Conservation (phyloP, 2,797 vertebrate genomes). For the Clarias laeviceps region DNA sequence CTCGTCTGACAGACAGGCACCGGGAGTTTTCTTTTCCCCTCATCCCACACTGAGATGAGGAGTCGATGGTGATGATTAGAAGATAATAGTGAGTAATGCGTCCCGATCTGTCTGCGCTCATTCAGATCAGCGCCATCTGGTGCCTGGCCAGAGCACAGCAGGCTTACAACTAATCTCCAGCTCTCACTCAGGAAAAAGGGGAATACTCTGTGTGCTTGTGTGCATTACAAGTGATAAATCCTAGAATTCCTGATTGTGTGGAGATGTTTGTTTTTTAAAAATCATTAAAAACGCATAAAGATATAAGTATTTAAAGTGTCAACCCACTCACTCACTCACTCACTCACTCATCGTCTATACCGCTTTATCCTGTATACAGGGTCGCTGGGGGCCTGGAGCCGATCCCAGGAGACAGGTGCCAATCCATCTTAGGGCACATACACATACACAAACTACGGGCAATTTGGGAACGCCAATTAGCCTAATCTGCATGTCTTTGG, state of each 20-base stretch:
- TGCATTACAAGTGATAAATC: slow-evolving; percentile 5
- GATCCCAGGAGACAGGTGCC: no score
- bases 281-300: not conserved
- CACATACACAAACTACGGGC: no score
- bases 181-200: slow-evolving; percentile 39
- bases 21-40: slow-evolving; percentile 78
- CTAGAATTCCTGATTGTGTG: not conserved
- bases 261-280: not conserved
- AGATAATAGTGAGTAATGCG: slow-evolving; percentile 63
- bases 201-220: slow-evolving; percentile 27
- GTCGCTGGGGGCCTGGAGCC: no score
- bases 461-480: no score
- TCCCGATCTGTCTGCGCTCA: slow-evolving; percentile 61
- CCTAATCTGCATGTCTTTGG: no score
- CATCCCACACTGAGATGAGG: slow-evolving; percentile 77
- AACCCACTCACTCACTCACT: no score
- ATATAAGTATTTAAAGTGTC: not conserved
- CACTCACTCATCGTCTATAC: no score
- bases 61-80: slow-evolving; percentile 69
- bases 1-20: slow-evolving; percentile 71
- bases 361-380: no score
- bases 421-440: no score
- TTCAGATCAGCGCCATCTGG: slow-evolving; percentile 66
- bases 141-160: slow-evolving; percentile 61
- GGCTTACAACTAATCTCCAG: slow-evolving; percentile 61